Base-by-base conservation (phyloP, 2,113 vertebrate species). In the Rhipidura dahli region DNA sequence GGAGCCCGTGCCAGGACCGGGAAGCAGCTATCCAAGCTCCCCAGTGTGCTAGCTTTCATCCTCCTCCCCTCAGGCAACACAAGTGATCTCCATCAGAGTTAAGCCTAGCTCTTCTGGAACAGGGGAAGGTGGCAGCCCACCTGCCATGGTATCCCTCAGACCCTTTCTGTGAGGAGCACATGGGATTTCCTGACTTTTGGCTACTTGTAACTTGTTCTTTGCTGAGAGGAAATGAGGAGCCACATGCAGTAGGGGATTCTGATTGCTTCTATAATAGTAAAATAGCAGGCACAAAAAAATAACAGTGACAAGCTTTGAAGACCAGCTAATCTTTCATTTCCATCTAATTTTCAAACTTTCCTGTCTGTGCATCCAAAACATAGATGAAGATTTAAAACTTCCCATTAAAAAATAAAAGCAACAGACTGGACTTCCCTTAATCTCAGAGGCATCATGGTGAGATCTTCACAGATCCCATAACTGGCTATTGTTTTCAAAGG, bases 401-500 rank as follows among this genome's bases (percentile, higher is more conserved):
- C 24, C 33, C 24, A 15, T 33, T 70, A 56, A 80, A 90, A 83
- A 81, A 44, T 42, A 60, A 95, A 51, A 37, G 2, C 9, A 49
- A 9, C 16, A 87, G 8, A 56, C 35, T 60, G 11, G 24, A 33
- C 28, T 76, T 66, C 11, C 18, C 51, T 83, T 66, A 31, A 83
- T 54, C 42, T 89, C 2, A 0, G 27, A 73, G 53, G 39, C 19
- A 27, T 70, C 37, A 19, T 0, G 0, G 50, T 44, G 40, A 54
- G 27, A 64, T 22, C 9, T 60, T 71, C 56, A 16, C n/a, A 73
- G 56, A 24, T 56, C 51, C 28, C 53, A 39, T 5, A 64, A 65
- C 45, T 82, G 61, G 49, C n/a, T 64, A 10, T 24, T 42, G 47
- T 63, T 82, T 90, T 35, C 26, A 79, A 68, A 78, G 49, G n/a